Evolutionary conservation across 2,113 vertebrate species (phyloP).

Genomic region (Leucopsar rothschildi): DNA sequence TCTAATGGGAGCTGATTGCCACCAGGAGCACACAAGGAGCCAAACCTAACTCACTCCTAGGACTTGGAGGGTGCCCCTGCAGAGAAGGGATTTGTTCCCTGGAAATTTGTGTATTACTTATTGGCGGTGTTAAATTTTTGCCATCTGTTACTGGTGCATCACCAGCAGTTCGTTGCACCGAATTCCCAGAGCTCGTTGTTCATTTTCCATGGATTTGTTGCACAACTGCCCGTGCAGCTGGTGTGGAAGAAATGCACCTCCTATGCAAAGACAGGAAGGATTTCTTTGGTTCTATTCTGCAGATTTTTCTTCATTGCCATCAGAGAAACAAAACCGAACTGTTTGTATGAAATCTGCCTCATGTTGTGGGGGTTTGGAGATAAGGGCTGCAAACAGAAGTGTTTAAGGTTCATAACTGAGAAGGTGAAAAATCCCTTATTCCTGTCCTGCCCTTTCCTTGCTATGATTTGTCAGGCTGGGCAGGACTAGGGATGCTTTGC

Average conservation of each 20-base stretch:
- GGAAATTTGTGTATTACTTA: neutral
- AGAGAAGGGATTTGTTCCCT: neutral
- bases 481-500: neutral
- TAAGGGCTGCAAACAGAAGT: neutral
- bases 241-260: neutral
- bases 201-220: neutral
- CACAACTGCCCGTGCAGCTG: neutral
- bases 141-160: neutral
- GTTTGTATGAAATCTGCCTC: neutral
- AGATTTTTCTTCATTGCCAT: neutral
- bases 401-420: neutral
- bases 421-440: neutral
- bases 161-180: neutral
- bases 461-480: neutral
- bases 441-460: neutral
- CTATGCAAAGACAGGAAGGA: neutral
- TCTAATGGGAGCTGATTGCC: neutral
- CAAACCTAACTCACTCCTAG: rapidly evolving
- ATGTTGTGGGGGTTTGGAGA: neutral
- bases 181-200: neutral
- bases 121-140: neutral
- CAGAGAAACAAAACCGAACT: neutral
- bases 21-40: neutral
- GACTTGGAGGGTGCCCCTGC: neutral
- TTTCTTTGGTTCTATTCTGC: neutral